A percentile compares a stretch with the other conserved stretches of the same genome.
Conservation (phyloP, 2,888 invertebrate species). For the Argyresthia goedartella region DNA sequence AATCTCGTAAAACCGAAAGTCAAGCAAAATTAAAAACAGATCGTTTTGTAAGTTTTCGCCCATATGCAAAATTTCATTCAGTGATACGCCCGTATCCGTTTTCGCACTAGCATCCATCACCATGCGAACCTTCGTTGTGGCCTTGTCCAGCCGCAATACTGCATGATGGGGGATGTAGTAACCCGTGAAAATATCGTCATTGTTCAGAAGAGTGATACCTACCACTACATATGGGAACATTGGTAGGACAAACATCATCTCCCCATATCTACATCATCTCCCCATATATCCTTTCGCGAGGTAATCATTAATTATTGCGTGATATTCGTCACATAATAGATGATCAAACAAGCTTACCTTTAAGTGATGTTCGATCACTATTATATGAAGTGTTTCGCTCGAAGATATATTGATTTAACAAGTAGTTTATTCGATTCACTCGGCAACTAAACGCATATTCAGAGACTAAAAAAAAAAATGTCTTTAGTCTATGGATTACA, state of each 20-base stretch:
- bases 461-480: too few species aligned
- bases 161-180: conserved; percentile 4
- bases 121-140: neutral
- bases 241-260: too few species aligned
- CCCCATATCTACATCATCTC: too few species aligned
- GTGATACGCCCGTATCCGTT: conserved; percentile 1
- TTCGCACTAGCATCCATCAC: conserved; percentile 4
- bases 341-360: too few species aligned
- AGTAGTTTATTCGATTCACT: too few species aligned
- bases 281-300: neutral
- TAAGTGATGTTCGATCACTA: too few species aligned
- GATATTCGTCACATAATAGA: neutral
- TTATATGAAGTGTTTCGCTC: too few species aligned
- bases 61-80: conserved; percentile 4
- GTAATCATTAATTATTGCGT: neutral
- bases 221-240: too few species aligned
- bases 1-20: neutral
- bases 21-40: neutral
- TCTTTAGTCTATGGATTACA: too few species aligned
- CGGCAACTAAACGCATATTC: too few species aligned
- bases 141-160: conserved; percentile 1
- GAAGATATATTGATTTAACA: too few species aligned
- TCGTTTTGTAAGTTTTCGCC: conserved; percentile 3
- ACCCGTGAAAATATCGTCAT: neutral
- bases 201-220: neutral